Percentiles rank a stretch among this genome's conserved stretches.
Conservation (phyloP, 2,113 vertebrate species). For the zebrafish (Danio rerio) region GRCz12tu NC_133186.1:20669501-20670000, state of each 20-base stretch:
- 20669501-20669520: no score
- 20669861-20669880: slow-evolving; percentile 99
- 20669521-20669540: no score
- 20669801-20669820: neutral
- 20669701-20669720: neutral
- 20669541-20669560: no score
- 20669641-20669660: no score
- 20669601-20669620: no score
- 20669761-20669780: neutral
- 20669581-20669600: no score
- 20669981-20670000: slow-evolving; percentile 98
- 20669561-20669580: no score
- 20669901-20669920: slow-evolving; percentile 92
- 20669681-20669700: no score
- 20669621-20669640: no score
- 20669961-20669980: slow-evolving; percentile 95
- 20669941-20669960: slow-evolving; percentile 92
- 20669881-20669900: slow-evolving; percentile 94
- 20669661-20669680: no score
- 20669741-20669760: neutral
- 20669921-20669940: slow-evolving; percentile 82
- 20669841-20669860: slow-evolving; percentile 96
- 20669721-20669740: neutral
- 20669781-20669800: neutral
- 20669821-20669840: slow-evolving; percentile 54